These are phyloP conservation scores for Ariolimax columbianus DNA, from an alignment of 2,888 invertebrate genomes.

Conservation along the genomic window DNA sequence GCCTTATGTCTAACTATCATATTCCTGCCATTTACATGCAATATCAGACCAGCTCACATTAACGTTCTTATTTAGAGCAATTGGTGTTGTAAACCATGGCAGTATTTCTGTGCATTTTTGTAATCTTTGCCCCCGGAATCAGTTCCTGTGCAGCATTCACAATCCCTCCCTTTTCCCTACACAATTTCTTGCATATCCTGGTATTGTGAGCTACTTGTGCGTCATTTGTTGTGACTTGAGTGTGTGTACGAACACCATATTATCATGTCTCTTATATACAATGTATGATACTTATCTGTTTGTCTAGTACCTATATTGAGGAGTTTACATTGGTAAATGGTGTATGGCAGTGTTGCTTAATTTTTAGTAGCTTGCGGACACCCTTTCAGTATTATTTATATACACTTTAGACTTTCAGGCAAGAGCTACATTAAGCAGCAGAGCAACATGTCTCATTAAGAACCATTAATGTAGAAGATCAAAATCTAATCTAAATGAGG, in stretches of 20 bases:
- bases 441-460: too few species aligned
- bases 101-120: background rate
- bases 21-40: background rate
- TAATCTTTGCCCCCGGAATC: background rate
- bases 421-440: too few species aligned
- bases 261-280: background rate
- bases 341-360: too few species aligned
- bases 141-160: background rate
- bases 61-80: background rate
- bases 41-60: background rate
- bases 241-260: background rate
- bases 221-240: slow-evolving; percentile 21
- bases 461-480: too few species aligned
- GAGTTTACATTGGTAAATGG: too few species aligned
- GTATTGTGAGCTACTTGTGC: slow-evolving; percentile 23
- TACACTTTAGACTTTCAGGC: too few species aligned
- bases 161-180: background rate
- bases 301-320: too few species aligned
- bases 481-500: too few species aligned
- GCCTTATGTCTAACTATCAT: background rate
- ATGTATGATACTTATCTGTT: too few species aligned
- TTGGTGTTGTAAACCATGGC: background rate
- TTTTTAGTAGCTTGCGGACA: too few species aligned
- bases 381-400: too few species aligned
- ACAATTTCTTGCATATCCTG: slow-evolving; percentile 35